Evolutionary conservation across 2,113 vertebrate genomes (phyloP), one percentile per base, ranked within the genome.

Genomic region (Heterotilapia buettikoferi): DNA sequence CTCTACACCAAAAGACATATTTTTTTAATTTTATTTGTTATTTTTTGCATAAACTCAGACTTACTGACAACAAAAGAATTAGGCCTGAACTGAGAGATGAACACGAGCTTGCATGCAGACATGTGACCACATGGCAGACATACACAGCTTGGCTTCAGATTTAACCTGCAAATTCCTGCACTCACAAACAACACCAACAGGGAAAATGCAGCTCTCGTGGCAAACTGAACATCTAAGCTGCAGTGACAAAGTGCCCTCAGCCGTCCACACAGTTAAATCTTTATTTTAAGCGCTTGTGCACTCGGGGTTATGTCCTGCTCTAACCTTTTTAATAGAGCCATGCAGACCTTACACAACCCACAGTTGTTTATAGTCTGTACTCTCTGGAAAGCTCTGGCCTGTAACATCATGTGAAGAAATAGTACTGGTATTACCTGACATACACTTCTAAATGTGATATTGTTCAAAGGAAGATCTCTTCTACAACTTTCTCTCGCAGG

Each of bases 271-370:
- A 9, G 80, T 87, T 80, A 56, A 19, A 80, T 90, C 80, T 88
- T 90, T 91, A 92, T 92, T 92, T 92, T 91, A 83, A 90, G 86
- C 68, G 9, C 76, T 3, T 76, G 81, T 82, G 85, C 53, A 33
- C 84, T 82, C 36, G 29, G 82, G 79, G 43, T 40, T 82, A 85
- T 86, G 89, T 89, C 91, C 92, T 86, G 14, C 88, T 82, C 71
- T 84, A 84, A 93, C 89, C 90, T 83, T 82, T 90, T 90, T 88
- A 92, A 80, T 71, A 86, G 83, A 91, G 57, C 7, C 18, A 89
- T 29, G 8, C 61, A 82, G 56, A 88, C 76, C 83, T 95, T 93
- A 83, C 61, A 92, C 88, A 92, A 91, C 86, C 36, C 10, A 26
- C 6, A 7, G 31, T 59, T 84, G 71, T 86, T 89, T 92, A 90